phyloP scores from a whole-genome alignment of 2,888 invertebrate species.

The Perizoma affinitatum region DNA sequence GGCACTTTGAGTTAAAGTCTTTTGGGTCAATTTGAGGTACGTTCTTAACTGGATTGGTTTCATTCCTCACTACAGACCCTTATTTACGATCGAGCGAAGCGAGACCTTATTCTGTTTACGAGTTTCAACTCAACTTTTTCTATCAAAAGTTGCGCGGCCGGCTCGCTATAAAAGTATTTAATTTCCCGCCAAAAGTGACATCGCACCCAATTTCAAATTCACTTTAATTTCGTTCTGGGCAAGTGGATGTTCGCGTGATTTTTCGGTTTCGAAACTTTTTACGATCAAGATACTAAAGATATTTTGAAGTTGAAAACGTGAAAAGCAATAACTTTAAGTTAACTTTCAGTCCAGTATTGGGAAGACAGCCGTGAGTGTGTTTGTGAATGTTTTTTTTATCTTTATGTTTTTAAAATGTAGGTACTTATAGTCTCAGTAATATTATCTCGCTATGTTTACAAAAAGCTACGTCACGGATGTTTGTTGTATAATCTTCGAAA shows the following conservation, averaged over 20 bases:
- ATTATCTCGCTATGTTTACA: too few relatives aligned
- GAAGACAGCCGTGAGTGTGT: too few relatives aligned
- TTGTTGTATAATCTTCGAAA: too few relatives aligned
- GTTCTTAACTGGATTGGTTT: background rate
- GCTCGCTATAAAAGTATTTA: constrained; percentile 71
- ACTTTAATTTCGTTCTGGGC: constrained; percentile 48
- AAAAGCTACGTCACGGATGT: too few relatives aligned
- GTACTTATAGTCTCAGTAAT: too few relatives aligned
- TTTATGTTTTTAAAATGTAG: too few relatives aligned
- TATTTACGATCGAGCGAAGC: constrained; percentile 55
- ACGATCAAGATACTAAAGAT: constrained; percentile 19
- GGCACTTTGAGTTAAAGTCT: too few relatives aligned
- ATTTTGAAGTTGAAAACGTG: constrained; percentile 8
- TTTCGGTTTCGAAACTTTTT: constrained; percentile 38
- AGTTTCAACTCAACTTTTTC: constrained; percentile 71
- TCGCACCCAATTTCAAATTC: constrained; percentile 63
- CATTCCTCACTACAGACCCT: constrained; percentile 10
- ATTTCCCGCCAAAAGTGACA: constrained; percentile 71
- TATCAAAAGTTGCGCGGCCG: constrained; percentile 69
- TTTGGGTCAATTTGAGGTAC: too few relatives aligned
- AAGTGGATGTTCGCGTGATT: constrained; percentile 28
- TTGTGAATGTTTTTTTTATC: too few relatives aligned
- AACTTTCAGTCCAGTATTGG: too few relatives aligned
- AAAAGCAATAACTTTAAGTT: too few relatives aligned
- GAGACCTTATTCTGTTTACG: constrained; percentile 75